phyloP scores from a whole-genome alignment of 2,113 vertebrate species.

The Ancistrus triradiatus region DNA sequence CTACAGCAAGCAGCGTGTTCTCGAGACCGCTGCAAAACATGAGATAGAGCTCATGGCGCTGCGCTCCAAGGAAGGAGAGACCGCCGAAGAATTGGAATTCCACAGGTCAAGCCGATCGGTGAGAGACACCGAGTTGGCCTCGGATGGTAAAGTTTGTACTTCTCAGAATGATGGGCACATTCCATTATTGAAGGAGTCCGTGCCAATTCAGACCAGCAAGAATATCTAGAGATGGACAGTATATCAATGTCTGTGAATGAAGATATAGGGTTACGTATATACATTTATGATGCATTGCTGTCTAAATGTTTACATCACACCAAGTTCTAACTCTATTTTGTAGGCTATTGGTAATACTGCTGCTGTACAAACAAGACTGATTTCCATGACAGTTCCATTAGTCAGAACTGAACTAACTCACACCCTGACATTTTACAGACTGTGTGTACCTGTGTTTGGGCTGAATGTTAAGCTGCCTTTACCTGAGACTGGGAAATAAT shows the following conservation, averaged over 20 bases:
- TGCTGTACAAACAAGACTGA: too few relatives aligned
- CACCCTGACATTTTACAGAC: too few relatives aligned
- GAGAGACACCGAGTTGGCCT: constrained; percentile 53
- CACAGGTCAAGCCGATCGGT: constrained; percentile 26
- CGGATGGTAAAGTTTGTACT: constrained; percentile 63
- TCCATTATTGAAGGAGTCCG: constrained; percentile 76
- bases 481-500: too few relatives aligned
- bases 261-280: background rate
- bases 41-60: constrained; percentile 93
- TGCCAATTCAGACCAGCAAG: constrained; percentile 71
- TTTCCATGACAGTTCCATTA: too few relatives aligned
- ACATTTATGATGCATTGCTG: background rate
- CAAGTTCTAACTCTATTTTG: too few relatives aligned
- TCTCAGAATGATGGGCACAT: constrained; percentile 82
- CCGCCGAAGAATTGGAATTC: constrained; percentile 9
- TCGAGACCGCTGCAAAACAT: constrained; percentile 92
- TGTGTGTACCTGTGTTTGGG: too few relatives aligned
- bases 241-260: constrained; percentile 44
- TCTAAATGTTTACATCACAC: too few relatives aligned
- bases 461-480: too few relatives aligned
- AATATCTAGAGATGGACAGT: constrained; percentile 55
- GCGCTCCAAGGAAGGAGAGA: constrained; percentile 61
- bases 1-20: constrained; percentile 94
- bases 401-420: too few relatives aligned
- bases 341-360: too few relatives aligned